Percentiles rank a stretch among this genome's conserved stretches.
phyloP scores from a whole-genome alignment of 2,797 vertebrate species.

The Kryptolebias ocellatus region DNA sequence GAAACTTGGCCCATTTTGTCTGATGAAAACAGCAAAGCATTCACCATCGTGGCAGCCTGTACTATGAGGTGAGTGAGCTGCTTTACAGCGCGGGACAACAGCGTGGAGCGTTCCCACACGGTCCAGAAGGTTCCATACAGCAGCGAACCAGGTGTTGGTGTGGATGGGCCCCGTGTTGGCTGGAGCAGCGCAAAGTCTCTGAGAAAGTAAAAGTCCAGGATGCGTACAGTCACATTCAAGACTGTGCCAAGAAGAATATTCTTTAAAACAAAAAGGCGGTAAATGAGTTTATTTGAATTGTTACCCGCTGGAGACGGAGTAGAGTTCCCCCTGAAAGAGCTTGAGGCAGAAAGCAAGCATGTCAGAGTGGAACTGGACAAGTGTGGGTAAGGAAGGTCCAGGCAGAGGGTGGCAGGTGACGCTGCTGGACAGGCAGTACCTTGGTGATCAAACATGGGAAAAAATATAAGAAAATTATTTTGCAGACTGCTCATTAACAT shows the following conservation, averaged over 20 bases:
- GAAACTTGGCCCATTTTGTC: neutral
- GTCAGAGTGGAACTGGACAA: constrained; percentile 80
- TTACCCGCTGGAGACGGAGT: constrained; percentile 65
- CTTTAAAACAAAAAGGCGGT: neutral
- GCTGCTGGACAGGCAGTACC: constrained; percentile 82
- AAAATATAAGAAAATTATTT: neutral
- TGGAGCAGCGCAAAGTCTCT: constrained; percentile 50
- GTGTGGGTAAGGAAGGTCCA: constrained; percentile 76
- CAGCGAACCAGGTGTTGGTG: constrained; percentile 58
- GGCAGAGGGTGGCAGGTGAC: constrained; percentile 86
- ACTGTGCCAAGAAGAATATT: neutral
- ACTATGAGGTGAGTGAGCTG: constrained; percentile 72
- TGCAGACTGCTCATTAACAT: neutral
- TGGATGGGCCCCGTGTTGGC: constrained; percentile 23
- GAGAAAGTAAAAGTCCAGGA: constrained; percentile 13
- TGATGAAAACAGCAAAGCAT: constrained; percentile 8
- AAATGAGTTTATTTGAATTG: neutral
- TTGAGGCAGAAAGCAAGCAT: constrained; percentile 87
- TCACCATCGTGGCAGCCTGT: constrained; percentile 59
- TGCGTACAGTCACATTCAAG: neutral
- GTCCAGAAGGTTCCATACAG: constrained; percentile 81
- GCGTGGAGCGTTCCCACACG: constrained; percentile 78
- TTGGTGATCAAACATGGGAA: constrained; percentile 37
- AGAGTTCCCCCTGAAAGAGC: constrained; percentile 89
- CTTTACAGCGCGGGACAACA: constrained; percentile 75